phyloP scores from a whole-genome alignment of 2,888 invertebrate genomes.

The Lithophane leautieri region DNA sequence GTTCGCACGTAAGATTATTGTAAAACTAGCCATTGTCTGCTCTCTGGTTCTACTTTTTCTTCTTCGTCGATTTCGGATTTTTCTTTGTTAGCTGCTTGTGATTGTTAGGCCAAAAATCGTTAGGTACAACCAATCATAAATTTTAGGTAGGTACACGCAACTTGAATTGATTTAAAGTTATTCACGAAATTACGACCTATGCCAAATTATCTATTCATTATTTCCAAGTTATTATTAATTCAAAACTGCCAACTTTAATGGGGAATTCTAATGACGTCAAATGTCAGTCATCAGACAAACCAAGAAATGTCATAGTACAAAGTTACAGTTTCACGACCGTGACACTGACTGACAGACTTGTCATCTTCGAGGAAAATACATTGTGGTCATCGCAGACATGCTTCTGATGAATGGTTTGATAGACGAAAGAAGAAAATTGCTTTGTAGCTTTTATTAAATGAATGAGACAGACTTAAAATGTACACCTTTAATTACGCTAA shows the following conservation, averaged over 20 bases:
- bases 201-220: not conserved
- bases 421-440: not conserved
- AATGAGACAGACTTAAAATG: not conserved
- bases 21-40: not conserved
- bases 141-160: not conserved
- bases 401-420: not conserved
- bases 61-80: not conserved
- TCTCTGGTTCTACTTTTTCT: not conserved
- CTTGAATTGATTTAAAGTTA: not conserved
- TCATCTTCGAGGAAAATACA: slow-evolving; percentile 30
- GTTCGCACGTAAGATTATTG: not conserved
- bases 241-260: not conserved
- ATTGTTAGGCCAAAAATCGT: not conserved
- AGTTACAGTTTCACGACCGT: slow-evolving; percentile 25
- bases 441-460: not conserved
- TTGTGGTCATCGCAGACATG: not conserved
- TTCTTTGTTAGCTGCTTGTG: not conserved
- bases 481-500: not conserved
- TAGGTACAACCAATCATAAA: not conserved
- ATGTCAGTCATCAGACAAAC: slow-evolving; percentile 22
- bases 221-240: not conserved
- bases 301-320: slow-evolving; percentile 24
- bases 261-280: slow-evolving; percentile 42
- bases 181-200: not conserved
- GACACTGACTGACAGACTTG: no score